Base-by-base conservation (phyloP, 2,888 invertebrate species). In the Hyposoter didymator region DNA sequence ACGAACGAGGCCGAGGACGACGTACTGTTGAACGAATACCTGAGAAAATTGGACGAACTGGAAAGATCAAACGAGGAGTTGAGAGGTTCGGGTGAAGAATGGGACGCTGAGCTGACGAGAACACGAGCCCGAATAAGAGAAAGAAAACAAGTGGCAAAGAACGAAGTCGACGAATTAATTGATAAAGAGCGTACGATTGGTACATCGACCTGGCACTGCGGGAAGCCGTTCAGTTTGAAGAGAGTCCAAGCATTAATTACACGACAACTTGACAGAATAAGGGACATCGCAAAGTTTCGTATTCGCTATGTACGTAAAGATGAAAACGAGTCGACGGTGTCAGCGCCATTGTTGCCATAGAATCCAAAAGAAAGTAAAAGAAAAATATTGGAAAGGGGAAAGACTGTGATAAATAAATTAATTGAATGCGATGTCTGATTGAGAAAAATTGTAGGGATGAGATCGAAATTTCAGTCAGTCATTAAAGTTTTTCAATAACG, bases 291-390 rank as follows among this genome's bases (percentile, higher is more conserved):
- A 10, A 82, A 84, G 19, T 86, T 86, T 82, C 88, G 87, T 55
- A 69, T 88, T 45, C 76, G 81, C 19, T 85, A 88, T 81, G 88
- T 88, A 87, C 78, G 86, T 87, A 84, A 85, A 19, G 74, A 52
- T 69, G 70, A 78, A 62, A 35, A 47, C 59, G 81, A 86, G 70
- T 52, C 84, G 4, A 55, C 84, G 35, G 84, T 81, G 5, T 86
- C 84, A n/a, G 64, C 74, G 35, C 86, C 86, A 32, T 67, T 85
- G 74, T 28, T 85, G 14, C 75, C 49, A 70, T 82, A 75, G 70
- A 62, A 55, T 64, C 43, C 6, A 45, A 0, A 12, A 62, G 43
- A 59, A 64, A n/a, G 52, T n/a, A 73, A 45, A 70, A 39, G 28
- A 35, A 39, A 59, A 52, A 62, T 47, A 4, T 28, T 59, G 28